Conservation (phyloP, 2,113 vertebrate species). For the Smithornis capensis region DNA sequence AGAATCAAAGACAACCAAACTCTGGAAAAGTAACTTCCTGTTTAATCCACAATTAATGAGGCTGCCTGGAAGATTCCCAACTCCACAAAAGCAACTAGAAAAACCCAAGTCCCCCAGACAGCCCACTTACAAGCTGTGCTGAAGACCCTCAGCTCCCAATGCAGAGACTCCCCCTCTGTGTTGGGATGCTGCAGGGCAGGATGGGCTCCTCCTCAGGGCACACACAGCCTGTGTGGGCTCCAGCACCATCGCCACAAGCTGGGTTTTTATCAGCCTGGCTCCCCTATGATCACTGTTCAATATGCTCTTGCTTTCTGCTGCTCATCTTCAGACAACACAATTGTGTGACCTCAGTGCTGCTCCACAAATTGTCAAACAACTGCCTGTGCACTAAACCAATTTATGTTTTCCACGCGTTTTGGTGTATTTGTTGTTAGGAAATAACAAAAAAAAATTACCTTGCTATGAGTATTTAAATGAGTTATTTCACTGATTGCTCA, state of each 20-base stretch:
- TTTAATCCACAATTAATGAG: neutral
- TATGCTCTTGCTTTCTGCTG: neutral
- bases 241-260: rapidly evolving
- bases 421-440: neutral
- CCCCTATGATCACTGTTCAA: neutral
- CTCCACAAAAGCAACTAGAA: neutral
- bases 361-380: neutral
- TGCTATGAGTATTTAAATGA: neutral
- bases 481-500: neutral
- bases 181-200: neutral
- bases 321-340: neutral
- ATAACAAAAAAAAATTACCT: neutral
- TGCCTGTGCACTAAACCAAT: neutral
- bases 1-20: neutral
- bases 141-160: neutral
- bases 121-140: rapidly evolving
- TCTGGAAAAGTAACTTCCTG: neutral
- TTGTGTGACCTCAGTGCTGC: neutral
- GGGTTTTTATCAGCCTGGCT: neutral
- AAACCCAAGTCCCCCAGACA: neutral
- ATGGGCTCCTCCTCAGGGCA: neutral
- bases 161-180: rapidly evolving
- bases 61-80: neutral
- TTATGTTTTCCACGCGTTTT: neutral
- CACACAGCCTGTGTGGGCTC: rapidly evolving